These are phyloP conservation scores for Cephus runcator DNA, from an alignment of 2,888 invertebrate genomes.

Conservation along the genomic window DNA sequence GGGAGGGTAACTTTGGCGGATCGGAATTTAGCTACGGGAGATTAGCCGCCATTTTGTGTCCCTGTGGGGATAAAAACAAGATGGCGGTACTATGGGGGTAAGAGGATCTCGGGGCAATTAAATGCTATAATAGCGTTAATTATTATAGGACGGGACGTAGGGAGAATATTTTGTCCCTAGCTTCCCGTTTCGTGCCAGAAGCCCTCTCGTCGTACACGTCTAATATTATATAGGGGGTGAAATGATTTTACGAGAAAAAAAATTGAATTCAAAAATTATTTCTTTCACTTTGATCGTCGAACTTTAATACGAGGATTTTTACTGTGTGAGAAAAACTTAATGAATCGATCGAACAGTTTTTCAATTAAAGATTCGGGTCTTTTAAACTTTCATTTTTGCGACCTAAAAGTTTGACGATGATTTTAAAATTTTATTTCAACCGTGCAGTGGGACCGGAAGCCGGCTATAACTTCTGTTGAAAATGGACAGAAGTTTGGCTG, in stretches of 20 bases:
- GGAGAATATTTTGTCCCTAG: constrained; percentile 41
- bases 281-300: neutral
- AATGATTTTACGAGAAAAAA: neutral
- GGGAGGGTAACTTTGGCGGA: constrained; percentile 18
- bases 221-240: neutral
- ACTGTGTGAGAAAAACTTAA: neutral
- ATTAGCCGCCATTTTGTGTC: constrained; percentile 32
- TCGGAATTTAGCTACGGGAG: constrained; percentile 20
- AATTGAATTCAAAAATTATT: neutral
- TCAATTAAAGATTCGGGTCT: neutral
- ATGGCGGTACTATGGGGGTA: constrained; percentile 40
- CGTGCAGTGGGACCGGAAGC: neutral
- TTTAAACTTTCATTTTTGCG: neutral
- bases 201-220: neutral
- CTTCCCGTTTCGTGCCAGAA: neutral
- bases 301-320: neutral
- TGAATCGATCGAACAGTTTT: too few relatives aligned
- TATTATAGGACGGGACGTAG: constrained; percentile 41
- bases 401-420: neutral
- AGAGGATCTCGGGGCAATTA: constrained; percentile 49
- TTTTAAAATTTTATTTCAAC: neutral
- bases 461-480: constrained; percentile 4
- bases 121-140: constrained; percentile 56
- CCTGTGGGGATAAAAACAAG: constrained; percentile 41
- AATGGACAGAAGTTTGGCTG: constrained; percentile 35